Conservation (phyloP, 2,888 invertebrate species). For the Yponomeuta sedellus region DNA sequence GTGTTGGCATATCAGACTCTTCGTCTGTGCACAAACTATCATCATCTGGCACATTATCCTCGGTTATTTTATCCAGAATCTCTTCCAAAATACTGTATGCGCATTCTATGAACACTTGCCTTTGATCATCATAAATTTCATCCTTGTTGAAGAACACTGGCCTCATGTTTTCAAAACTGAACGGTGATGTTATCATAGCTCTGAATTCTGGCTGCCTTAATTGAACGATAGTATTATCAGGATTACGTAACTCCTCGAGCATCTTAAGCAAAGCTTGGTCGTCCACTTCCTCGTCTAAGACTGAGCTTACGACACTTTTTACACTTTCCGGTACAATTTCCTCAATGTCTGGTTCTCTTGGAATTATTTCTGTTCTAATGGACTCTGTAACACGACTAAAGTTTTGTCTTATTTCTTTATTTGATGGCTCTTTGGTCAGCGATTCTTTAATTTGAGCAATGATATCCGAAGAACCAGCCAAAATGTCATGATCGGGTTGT, state of each 20-base stretch:
- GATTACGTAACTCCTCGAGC: neutral
- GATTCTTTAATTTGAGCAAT: neutral
- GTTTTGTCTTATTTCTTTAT: neutral
- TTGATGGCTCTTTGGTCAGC: neutral
- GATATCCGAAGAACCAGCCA: neutral
- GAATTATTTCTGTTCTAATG: neutral
- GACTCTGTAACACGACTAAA: neutral
- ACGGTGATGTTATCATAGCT: neutral
- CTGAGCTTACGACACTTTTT: neutral
- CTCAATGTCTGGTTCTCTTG: neutral
- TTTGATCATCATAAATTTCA: neutral
- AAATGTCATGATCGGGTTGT: neutral
- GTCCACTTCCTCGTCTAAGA: neutral
- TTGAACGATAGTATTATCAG: neutral
- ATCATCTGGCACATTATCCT: neutral
- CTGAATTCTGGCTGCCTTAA: neutral
- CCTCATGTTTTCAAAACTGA: neutral
- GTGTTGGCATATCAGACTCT: neutral
- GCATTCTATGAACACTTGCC: neutral
- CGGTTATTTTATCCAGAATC: neutral
- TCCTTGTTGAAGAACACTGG: neutral
- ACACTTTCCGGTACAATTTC: neutral
- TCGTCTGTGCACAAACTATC: neutral
- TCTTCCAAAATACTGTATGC: neutral
- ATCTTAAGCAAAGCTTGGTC: neutral